Evolutionary conservation across 2,797 vertebrate genomes (phyloP).

Genomic region (Psittacula echo): DNA sequence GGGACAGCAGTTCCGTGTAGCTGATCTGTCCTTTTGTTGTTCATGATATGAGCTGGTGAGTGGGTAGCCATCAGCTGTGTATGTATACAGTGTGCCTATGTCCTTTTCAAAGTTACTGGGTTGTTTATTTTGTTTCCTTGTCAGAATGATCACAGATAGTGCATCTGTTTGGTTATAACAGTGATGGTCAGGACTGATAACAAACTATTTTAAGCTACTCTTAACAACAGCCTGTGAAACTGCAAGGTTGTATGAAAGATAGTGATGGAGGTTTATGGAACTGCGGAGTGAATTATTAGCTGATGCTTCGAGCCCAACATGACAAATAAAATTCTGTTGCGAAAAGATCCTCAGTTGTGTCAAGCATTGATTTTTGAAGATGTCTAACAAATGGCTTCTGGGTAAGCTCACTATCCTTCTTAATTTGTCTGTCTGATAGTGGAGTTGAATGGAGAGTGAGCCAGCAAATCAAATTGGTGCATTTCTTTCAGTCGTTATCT

Average conservation of each 20-base stretch:
- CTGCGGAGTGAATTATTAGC: conserved; percentile 51
- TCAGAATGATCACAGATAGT: conserved; percentile 18
- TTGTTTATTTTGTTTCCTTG: conserved; percentile 45
- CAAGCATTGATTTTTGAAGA: conserved; percentile 6
- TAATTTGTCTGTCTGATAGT: conserved; percentile 31
- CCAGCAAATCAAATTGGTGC: neutral
- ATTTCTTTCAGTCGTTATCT: conserved; percentile 2
- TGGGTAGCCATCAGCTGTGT: neutral
- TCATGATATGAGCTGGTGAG: rapidly evolving
- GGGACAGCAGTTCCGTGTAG: neutral
- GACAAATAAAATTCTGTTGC: conserved; percentile 57
- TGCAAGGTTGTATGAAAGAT: conserved; percentile 63
- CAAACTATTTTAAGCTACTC: conserved; percentile 50
- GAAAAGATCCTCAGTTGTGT: conserved; percentile 17
- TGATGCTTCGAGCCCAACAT: conserved; percentile 7
- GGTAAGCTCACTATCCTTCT: neutral
- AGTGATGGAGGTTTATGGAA: neutral
- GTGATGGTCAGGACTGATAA: conserved; percentile 38
- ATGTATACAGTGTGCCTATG: neutral
- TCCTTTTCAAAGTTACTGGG: conserved; percentile 16
- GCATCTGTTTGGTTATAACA: conserved; percentile 30
- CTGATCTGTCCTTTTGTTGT: rapidly evolving
- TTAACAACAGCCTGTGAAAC: conserved; percentile 28
- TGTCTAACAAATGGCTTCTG: conserved; percentile 41
- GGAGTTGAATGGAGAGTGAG: neutral